Base-by-base conservation (phyloP, 2,888 invertebrate species). In the Amiota mariae region DNA sequence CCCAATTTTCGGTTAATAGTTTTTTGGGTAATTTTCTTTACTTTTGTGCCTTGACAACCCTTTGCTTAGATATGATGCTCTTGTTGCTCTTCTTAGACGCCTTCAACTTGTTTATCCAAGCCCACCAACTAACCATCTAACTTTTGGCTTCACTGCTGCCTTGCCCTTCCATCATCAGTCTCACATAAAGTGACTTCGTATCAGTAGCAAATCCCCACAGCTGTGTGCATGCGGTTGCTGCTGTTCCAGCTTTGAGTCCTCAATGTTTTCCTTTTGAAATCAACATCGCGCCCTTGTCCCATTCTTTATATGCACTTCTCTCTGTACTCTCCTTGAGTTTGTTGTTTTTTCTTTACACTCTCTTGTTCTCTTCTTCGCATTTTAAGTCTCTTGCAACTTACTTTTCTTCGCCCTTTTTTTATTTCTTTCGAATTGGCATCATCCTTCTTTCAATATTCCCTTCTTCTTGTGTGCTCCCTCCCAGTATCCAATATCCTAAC, bases 171-270 rank as follows among this genome's bases (percentile, higher is more conserved):
- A 57, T 18, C 57, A 18, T 54, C 8, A 36, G 6, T 6, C 36
- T n/a, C 15, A 57, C 9, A 57, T 20, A 36, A 36, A 57, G 10
- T 57, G 57, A 57, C 57, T 20, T 18, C 57, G 18, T 1, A 57
- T 18, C 57, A 57, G 57, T 18, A 57, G 15, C 12, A n/a, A 51
- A n/a, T 51, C n/a, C 15, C 57, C n/a, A 18, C 57, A 57, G 57
- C 57, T 57, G 57, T 57, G 57, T 57, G 18, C 57, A 57, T 57
- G 57, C 15, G 57, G 57, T 57, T 57, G 15, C 13, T 57, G 15
- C 4, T 18, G 18, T 18, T 57, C 8, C 57, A 57, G 18, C 57
- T 57, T 18, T 57, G 13, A 20, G 6, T 57, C 10, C 15, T 18
- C 13, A 15, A 10, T 57, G 15, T 57, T n/a, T 15, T 20, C 18